A percentile compares a stretch with the other conserved stretches of the same genome.
Conservation (phyloP, 2,888 invertebrate species). For the Hypercompe scribonia region DNA sequence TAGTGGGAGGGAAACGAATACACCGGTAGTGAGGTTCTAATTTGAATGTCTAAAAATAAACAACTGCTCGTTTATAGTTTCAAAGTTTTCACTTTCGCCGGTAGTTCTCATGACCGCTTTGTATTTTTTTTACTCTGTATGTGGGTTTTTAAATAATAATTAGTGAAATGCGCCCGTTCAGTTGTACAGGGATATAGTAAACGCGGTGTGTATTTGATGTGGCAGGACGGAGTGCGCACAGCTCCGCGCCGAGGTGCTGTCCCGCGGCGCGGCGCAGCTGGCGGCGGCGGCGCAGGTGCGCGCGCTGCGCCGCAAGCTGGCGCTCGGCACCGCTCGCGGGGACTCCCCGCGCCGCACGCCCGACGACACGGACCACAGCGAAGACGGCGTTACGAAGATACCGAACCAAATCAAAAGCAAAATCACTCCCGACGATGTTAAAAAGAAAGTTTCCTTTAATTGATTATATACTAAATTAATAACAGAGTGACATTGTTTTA, state of each 20-base stretch:
- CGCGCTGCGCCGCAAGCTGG: constrained; percentile 74
- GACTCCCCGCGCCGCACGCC: neutral
- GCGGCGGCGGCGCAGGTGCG: constrained; percentile 74
- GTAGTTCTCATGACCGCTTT: too few species aligned
- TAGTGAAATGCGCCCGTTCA: too few species aligned
- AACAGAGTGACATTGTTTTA: neutral
- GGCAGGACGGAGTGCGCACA: constrained; percentile 73
- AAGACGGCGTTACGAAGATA: constrained; percentile 50
- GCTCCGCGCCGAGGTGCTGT: constrained; percentile 71
- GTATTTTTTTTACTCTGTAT: too few species aligned
- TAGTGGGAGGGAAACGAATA: too few species aligned
- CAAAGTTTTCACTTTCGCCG: too few species aligned
- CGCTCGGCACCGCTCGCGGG: constrained; percentile 50
- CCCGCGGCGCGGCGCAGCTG: constrained; percentile 74
- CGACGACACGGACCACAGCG: constrained; percentile 35
- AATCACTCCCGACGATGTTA: constrained; percentile 67
- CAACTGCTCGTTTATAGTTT: too few species aligned
- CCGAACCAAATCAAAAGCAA: constrained; percentile 49
- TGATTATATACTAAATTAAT: constrained; percentile 35
- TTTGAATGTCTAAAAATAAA: too few species aligned
- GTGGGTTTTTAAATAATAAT: too few species aligned
- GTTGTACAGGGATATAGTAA: neutral
- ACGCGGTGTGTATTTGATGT: neutral
- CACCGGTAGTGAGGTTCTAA: too few species aligned
- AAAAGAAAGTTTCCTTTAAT: constrained; percentile 80